Base-by-base conservation (phyloP, 2,888 invertebrate species). In the Hemaris fuciformis region DNA sequence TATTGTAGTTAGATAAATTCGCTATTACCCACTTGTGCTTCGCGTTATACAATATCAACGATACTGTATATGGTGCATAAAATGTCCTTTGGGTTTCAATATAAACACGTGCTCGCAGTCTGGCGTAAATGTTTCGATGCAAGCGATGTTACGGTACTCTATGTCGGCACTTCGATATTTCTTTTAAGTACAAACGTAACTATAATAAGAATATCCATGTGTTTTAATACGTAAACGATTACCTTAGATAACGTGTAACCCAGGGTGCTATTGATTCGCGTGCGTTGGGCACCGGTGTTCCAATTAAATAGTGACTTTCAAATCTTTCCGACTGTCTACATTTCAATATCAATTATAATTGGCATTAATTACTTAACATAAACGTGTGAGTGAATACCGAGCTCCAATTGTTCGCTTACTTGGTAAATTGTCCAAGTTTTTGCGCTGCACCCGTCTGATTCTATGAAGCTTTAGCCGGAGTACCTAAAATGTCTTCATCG, bases 201-300 rank as follows among this genome's bases (percentile, higher is more conserved):
- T 42, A 18, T 15, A 10, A 25, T 15, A 42, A 42, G 42, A 2
- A 1, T 27, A 58, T 27, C 13, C 31, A 59, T 0, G 59, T 59
- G 46, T 15, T 48, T 46, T 23, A 23, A 23, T 38, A 45, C 15
- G 38, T 15, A 46, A 46, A 22, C n/a, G 18, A 38, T 5, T 46
- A 75, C 73, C 72, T 20, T 31, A 8, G 3, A 18, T 27, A 8
- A 15, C 18, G 20, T 74, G 72, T 72, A 66, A 74, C 68, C 69
- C 84, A 84, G 88, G 88, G 89, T 89, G 89, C 88, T 89, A 87
- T 84, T 83, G 75, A 67, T 46, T 46, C 15, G 53, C 31, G 53
- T 59, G 38, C 46, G 46, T 23, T 59, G 34, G 38, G 45, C 25
- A 27, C 15, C 23, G 22, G 23, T 59, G 20, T 22, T 8, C 45